Evolutionary conservation across 1,140 invertebrate genomes (phyloP).

Genomic region (Drosophila sp.): DNA sequence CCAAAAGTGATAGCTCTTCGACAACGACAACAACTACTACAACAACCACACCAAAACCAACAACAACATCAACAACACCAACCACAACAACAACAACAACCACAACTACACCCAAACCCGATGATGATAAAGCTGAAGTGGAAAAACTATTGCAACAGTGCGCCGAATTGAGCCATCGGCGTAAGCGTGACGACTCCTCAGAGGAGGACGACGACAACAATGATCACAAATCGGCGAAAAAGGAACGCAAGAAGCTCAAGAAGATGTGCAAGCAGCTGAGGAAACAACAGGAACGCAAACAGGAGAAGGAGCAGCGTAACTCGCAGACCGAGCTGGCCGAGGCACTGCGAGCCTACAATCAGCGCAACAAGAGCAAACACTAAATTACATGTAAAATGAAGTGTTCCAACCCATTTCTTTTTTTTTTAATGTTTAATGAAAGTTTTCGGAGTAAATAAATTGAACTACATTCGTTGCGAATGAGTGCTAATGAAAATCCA

Average conservation of each 20-base stretch:
- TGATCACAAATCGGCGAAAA: conserved; percentile 53
- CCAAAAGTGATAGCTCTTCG: conserved; percentile 19
- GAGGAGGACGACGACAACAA: conserved; percentile 62
- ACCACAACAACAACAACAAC: conserved; percentile 24
- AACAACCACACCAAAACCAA: conserved; percentile 4
- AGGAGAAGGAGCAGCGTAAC: conserved; percentile 41
- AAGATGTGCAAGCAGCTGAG: conserved; percentile 67
- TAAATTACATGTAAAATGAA: conserved; percentile 1
- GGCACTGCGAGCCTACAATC: conserved; percentile 46
- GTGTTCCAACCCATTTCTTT: conserved; percentile 21
- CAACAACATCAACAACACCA: background rate
- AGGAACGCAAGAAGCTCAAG: conserved; percentile 71
- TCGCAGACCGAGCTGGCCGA: conserved; percentile 39
- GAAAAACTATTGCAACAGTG: conserved; percentile 51
- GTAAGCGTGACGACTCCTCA: conserved; percentile 56
- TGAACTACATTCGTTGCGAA: background rate
- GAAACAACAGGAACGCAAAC: conserved; percentile 49
- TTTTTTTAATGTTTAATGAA: conserved; percentile 10
- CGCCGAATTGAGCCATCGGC: conserved; percentile 48
- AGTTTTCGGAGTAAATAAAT: background rate
- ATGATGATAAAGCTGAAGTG: conserved; percentile 34
- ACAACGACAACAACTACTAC: conserved; percentile 17
- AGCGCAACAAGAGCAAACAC: conserved; percentile 36
- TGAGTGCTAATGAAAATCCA: background rate
- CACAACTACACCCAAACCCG: conserved; percentile 45